phyloP scores from a whole-genome alignment of 2,888 invertebrate species.

The Mesodorylaimus sp. region DNA sequence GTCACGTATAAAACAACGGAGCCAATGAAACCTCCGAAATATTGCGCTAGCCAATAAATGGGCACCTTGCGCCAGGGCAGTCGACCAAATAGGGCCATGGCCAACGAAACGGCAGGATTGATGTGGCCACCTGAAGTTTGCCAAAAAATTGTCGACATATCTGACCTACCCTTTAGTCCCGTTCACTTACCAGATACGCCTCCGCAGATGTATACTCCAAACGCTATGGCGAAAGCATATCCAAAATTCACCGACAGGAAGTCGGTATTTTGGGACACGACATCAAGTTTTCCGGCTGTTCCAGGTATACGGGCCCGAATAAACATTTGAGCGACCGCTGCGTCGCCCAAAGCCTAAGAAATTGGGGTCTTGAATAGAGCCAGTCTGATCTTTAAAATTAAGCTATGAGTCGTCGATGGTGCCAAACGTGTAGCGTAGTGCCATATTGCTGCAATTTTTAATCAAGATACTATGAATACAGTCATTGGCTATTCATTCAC shows the following conservation, averaged over 20 bases:
- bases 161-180: too few relatives aligned
- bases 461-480: too few relatives aligned
- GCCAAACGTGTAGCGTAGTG: too few relatives aligned
- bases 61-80: slow-evolving; percentile 24
- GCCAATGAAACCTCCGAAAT: background rate
- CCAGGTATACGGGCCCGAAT: slow-evolving; percentile 25
- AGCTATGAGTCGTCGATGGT: too few relatives aligned
- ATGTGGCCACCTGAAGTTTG: slow-evolving; percentile 33
- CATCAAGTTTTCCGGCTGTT: slow-evolving; percentile 21
- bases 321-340: slow-evolving; percentile 33
- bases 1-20: background rate
- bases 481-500: too few relatives aligned
- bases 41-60: background rate
- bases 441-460: too few relatives aligned
- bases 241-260: slow-evolving; percentile 32
- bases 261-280: slow-evolving; percentile 23
- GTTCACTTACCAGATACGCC: slow-evolving; percentile 31
- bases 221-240: slow-evolving; percentile 38
- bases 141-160: too few relatives aligned
- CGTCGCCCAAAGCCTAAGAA: slow-evolving; percentile 31
- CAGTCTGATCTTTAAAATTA: too few relatives aligned
- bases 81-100: slow-evolving; percentile 32
- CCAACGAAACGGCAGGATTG: slow-evolving; percentile 36
- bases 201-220: slow-evolving; percentile 37
- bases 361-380: too few relatives aligned